A percentile compares a stretch with the other conserved stretches of the same genome.
These are phyloP conservation scores for Patella pellucida DNA, from an alignment of 2,888 invertebrate species.

Conservation along the genomic window DNA sequence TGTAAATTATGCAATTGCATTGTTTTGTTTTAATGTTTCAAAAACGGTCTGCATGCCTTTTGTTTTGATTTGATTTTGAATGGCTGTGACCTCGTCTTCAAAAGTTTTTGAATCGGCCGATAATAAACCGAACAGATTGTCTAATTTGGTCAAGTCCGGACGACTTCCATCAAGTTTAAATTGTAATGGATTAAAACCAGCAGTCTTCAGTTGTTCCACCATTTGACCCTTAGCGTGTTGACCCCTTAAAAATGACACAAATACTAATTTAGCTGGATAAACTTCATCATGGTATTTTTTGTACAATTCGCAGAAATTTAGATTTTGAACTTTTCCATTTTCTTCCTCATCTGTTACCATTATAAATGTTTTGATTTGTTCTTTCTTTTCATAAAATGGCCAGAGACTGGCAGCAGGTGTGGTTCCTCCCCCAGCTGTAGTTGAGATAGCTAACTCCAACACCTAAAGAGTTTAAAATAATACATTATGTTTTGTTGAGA, in stretches of 20 bases:
- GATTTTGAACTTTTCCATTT: constrained; percentile 46
- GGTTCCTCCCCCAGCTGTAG: constrained; percentile 59
- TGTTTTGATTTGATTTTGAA: constrained; percentile 42
- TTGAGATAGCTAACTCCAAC: constrained; percentile 63
- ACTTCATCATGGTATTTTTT: constrained; percentile 67
- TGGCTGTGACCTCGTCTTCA: constrained; percentile 47
- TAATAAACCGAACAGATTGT: constrained; percentile 67
- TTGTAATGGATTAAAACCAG: constrained; percentile 58
- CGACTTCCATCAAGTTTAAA: constrained; percentile 59
- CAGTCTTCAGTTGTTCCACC: constrained; percentile 50
- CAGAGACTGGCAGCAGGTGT: constrained; percentile 67
- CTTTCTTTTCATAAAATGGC: constrained; percentile 66
- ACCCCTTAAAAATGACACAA: constrained; percentile 67
- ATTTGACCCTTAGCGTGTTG: constrained; percentile 67
- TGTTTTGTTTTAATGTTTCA: not conserved
- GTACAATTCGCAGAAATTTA: constrained; percentile 62
- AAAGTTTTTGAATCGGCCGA: constrained; percentile 57
- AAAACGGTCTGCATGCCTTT: constrained; percentile 45
- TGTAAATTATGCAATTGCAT: too few species aligned
- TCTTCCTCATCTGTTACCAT: constrained; percentile 71
- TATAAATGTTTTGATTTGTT: constrained; percentile 69
- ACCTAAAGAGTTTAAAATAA: constrained; percentile 46
- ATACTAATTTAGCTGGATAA: constrained; percentile 67
- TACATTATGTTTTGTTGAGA: not conserved
- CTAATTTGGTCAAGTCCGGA: constrained; percentile 70